Percentiles rank a stretch among this genome's conserved stretches.
Conservation (phyloP, 2,888 invertebrate genomes). For the Clanis bilineata region DNA sequence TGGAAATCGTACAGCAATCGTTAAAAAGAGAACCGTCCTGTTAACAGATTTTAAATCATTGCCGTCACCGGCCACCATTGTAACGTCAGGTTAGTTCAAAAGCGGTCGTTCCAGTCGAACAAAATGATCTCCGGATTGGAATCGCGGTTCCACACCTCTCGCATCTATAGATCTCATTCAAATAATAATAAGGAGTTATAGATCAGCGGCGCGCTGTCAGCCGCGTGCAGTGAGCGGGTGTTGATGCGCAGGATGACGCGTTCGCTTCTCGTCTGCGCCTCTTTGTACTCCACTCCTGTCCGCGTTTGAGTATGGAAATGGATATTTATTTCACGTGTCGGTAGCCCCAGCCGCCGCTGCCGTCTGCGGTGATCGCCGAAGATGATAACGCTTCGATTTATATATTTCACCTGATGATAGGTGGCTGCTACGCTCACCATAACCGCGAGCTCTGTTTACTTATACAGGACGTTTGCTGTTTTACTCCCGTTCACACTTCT, state of each 20-base stretch:
- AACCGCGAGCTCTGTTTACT: slow-evolving; percentile 60
- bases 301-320: slow-evolving; percentile 77
- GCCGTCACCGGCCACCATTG: slow-evolving; percentile 78
- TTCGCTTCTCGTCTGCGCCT: slow-evolving; percentile 40
- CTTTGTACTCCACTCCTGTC: slow-evolving; percentile 47
- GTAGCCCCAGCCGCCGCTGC: slow-evolving; percentile 45
- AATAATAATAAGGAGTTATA: slow-evolving; percentile 82
- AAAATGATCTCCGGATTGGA: slow-evolving; percentile 78
- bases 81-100: slow-evolving; percentile 81
- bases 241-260: slow-evolving; percentile 42
- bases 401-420: slow-evolving; percentile 78
- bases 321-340: slow-evolving; percentile 76
- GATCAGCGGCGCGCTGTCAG: slow-evolving; percentile 64
- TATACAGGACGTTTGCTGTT: slow-evolving; percentile 49
- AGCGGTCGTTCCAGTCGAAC: slow-evolving; percentile 78
- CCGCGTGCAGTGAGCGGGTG: slow-evolving; percentile 27
- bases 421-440: slow-evolving; percentile 69
- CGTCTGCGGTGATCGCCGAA: slow-evolving; percentile 72
- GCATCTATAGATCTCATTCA: slow-evolving; percentile 81
- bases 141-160: slow-evolving; percentile 76
- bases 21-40: slow-evolving; percentile 81
- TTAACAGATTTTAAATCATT: slow-evolving; percentile 83
- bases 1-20: slow-evolving; percentile 81
- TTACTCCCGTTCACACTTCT: slow-evolving; percentile 24
- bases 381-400: slow-evolving; percentile 79